A percentile compares a stretch with the other conserved stretches of the same genome.
Evolutionary conservation across 2,797 vertebrate genomes (phyloP).

Genomic region (Acipenser oxyrinchus): DNA sequence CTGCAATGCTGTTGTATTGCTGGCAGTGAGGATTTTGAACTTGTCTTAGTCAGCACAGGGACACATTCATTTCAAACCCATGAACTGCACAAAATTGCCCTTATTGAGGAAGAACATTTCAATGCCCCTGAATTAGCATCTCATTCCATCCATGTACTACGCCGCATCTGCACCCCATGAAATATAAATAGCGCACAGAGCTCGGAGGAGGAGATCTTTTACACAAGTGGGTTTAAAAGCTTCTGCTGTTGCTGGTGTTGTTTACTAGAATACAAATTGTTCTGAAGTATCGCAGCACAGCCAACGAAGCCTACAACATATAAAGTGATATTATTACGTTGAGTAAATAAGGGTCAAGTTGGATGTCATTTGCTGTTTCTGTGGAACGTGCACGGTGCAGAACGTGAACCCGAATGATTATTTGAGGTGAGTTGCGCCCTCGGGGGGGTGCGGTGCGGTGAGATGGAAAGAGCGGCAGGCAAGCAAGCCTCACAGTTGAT

Average conservation of each 20-base stretch:
- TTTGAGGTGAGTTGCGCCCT: constrained; percentile 85
- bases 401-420: constrained; percentile 82
- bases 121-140: neutral
- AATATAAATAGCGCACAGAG: neutral
- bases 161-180: neutral
- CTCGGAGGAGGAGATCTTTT: too few species aligned
- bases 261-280: neutral
- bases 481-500: constrained; percentile 80
- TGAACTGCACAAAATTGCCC: too few species aligned
- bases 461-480: constrained; percentile 82
- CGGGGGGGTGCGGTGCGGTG: constrained; percentile 70
- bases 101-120: too few species aligned
- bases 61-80: too few species aligned
- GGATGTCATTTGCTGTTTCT: constrained; percentile 64
- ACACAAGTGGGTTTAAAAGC: neutral
- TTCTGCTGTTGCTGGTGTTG: too few species aligned
- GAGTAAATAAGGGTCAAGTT: constrained; percentile 66
- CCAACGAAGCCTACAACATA: neutral
- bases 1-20: too few species aligned
- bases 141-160: neutral
- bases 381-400: constrained; percentile 71
- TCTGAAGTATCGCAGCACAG: neutral
- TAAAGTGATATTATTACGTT: constrained; percentile 6
- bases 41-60: too few species aligned
- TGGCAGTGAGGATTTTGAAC: too few species aligned